Conservation (phyloP, 2,113 vertebrate genomes). For the Connochaetes taurinus region DNA sequence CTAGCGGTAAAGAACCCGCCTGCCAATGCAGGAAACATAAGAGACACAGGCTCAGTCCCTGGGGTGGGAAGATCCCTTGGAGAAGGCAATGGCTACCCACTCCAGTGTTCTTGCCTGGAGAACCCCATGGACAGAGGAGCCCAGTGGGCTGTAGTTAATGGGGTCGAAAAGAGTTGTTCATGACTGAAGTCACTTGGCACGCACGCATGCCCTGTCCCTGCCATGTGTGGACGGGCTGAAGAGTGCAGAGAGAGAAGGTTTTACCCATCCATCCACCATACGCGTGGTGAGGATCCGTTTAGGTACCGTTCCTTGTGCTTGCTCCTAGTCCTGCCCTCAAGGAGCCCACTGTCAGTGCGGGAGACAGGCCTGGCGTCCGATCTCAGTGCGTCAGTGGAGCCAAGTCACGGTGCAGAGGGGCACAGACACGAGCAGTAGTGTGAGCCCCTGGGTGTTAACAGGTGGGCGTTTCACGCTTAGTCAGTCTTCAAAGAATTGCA, state of each 20-base stretch:
- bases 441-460: slow-evolving; percentile 28
- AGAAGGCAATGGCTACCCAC: neutral
- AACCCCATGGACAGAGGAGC: neutral
- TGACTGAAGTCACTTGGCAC: neutral
- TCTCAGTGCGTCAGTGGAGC: neutral
- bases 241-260: neutral
- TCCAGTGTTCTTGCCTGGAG: neutral
- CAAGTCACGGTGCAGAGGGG: neutral
- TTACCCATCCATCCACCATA: neutral
- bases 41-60: neutral
- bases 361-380: neutral
- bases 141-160: neutral
- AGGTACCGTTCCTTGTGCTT: neutral
- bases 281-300: neutral
- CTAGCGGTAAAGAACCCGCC: neutral
- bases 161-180: neutral
- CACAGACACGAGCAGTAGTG: neutral
- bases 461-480: neutral
- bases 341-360: neutral
- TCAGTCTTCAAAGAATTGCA: neutral
- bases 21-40: neutral
- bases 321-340: neutral
- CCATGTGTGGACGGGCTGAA: neutral
- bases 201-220: neutral
- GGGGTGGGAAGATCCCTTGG: neutral